These are phyloP conservation scores for Crocuta crocuta DNA, from an alignment of 2,113 vertebrate genomes.

Conservation along the genomic window DNA sequence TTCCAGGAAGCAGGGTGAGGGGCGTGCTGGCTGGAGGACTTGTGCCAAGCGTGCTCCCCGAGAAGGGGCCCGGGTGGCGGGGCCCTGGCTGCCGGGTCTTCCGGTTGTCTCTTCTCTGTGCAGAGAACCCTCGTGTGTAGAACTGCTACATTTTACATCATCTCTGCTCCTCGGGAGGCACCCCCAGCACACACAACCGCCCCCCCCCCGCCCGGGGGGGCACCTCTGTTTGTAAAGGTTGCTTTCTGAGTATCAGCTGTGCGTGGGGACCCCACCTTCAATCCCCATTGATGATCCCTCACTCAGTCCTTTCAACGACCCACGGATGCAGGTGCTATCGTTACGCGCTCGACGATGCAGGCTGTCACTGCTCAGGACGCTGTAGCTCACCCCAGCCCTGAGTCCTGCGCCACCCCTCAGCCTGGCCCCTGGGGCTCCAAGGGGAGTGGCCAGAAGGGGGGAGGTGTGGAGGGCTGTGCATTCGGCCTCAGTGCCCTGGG, in stretches of 20 bases:
- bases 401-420: too few relatives aligned
- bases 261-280: too few relatives aligned
- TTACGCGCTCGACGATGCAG: neutral
- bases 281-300: neutral
- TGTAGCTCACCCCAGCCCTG: neutral
- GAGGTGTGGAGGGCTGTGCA: fast-evolving
- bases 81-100: too few relatives aligned
- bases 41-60: fast-evolving
- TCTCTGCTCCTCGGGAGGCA: neutral
- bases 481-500: neutral
- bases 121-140: fast-evolving
- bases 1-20: neutral
- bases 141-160: fast-evolving
- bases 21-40: neutral
- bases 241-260: neutral
- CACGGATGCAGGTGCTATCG: fast-evolving
- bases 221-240: neutral
- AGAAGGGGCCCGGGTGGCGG: neutral
- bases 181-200: neutral
- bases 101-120: neutral
- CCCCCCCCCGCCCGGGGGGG: too few relatives aligned
- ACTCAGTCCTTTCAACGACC: too few relatives aligned
- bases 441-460: fast-evolving
- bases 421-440: neutral
- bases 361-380: neutral